Evolutionary conservation across 2,888 invertebrate genomes (phyloP), one percentile per base, ranked within the genome.

Genomic region (Dioctria rufipes): DNA sequence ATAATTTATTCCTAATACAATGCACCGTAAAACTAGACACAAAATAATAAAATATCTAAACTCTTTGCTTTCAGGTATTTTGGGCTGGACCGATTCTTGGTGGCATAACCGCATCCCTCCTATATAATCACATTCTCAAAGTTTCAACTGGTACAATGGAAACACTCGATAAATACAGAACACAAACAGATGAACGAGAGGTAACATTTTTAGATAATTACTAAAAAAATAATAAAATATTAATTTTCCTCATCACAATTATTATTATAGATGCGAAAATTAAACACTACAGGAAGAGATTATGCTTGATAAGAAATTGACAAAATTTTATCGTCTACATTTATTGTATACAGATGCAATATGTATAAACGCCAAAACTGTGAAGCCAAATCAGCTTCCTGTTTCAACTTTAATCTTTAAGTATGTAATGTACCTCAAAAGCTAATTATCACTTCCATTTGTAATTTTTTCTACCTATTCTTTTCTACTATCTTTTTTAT

Each of bases 11-110:
- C 8, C 8, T 46, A 46, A 5, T 46, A 25, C 46, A 46, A 46
- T 46, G 46, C 5, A 46, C 46, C 46, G 5, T 5, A 2, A 8
- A 46, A 2, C 8, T 46, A 8, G 8, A 46, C 8, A 46, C 46
- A 5, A 5, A 46, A 46, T 5, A 46, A 46, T 1, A 46, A 46
- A 46, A 46, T 46, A 25, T 25, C 25, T 39, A 5, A 39, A 60
- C n/a, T n/a, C 2, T 0, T 46, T 25, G 6, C 67, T 85, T 86
- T 4, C 86, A 93, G 94, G 90, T 95, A 0, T 97, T 96, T 90
- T 97, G 96, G 96, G 91, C 93, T n/a, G 97, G 96, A 0, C 96
- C 96, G 0, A 92, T 95, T 81, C 90, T 94, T 2, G 96, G 96
- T 58, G 96, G 95, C 5, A 90, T 95, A 75, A 92, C 93, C 0